Base-by-base conservation (phyloP, 2,888 invertebrate genomes). In the Serrognathus titanus region DNA sequence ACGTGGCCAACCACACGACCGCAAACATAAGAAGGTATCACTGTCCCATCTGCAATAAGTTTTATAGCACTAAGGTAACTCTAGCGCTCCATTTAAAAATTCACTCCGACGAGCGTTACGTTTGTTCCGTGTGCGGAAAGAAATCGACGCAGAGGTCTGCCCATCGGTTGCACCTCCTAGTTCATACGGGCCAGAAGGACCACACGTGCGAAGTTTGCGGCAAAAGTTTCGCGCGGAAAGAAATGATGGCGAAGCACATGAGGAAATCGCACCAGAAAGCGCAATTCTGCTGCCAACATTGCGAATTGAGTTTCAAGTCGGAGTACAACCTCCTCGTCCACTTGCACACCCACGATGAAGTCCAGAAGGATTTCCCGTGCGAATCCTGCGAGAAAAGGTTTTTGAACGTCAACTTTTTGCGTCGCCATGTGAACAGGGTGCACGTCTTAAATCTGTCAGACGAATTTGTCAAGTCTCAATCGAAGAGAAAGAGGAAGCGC, bases 161-260 rank as follows among this genome's bases (percentile, higher is more conserved):
- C 3, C 57, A 63, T 39, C 53, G 55, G 5, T 48, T 51, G 13
- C 68, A 68, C 35, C 51, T 62, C 48, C 48, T 53, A n/a, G 47
- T 49, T 9, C 68, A 68, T 43, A 55, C 54, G 12, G 62, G 63
- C 1, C 57, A 62, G 16, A 60, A 59, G 39, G 66, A 78, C 75
- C 49, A 79, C 78, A 62, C 62, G 13, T 69, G 69, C 39, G 64
- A 67, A n/a, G 55, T 66, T 4, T 72, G 72, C 53, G 70, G 69
- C 20, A 69, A 70, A 41, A 62, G 64, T 38, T 71, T 70, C 53
- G 55, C 60, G 11, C 55, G 64, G 4, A 57, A 64, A 53, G 64
- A 66, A 37, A 64, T 67, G 31, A 48, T 72, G 20, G 55, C 55
- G 2, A 58, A 47, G 11, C 72, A 72, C 48, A 65, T 64, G 45